Evolutionary conservation across 2,113 vertebrate species (phyloP), one percentile per base, ranked within the genome.

Genomic region (Cisticola juncidis): DNA sequence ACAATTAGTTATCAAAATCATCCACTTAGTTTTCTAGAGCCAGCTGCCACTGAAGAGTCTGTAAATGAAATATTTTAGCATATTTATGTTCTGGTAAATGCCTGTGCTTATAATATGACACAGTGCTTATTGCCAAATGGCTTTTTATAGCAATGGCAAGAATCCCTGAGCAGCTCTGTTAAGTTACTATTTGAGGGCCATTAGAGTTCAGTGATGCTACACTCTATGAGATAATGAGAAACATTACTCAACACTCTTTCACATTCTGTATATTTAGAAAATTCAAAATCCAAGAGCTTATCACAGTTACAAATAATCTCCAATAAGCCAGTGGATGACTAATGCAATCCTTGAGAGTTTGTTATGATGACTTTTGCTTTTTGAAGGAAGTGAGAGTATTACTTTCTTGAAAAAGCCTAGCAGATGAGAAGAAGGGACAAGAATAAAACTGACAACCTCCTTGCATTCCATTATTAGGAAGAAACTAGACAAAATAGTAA

Each of bases 151-250:
- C 44, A 78, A 81, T 28, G 78, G 92, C 66, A 69, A 93, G 92
- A 89, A 92, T 92, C 83, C 93, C 86, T 19, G 36, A 58, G 73
- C 84, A 86, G 80, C 80, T 92, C 80, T 53, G 80, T 69, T 58
- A 85, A 95, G 80, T 92, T 92, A 71, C 89, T 98, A 88, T 97
- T 97, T 92, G 95, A 94, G 95, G 85, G 68, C 77, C 72, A 89
- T 68, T 80, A 91, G 77, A 95, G 76, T 87, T 92, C 89, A 86
- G 68, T 3, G 5, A 94, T 92, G 81, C 54, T 93, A 93, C 86
- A 77, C 92, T 62, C 86, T 74, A 64, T 6, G 25, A 94, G 70
- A 73, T 83, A 88, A 54, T 81, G 47, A 91, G 81, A 85, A 71
- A 86, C 92, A 74, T 70, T 87, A 51, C 71, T 83, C 77, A 95